These are phyloP conservation scores for Quadroppia sp. DNA, from an alignment of 2,888 invertebrate genomes.

Conservation along the genomic window DNA sequence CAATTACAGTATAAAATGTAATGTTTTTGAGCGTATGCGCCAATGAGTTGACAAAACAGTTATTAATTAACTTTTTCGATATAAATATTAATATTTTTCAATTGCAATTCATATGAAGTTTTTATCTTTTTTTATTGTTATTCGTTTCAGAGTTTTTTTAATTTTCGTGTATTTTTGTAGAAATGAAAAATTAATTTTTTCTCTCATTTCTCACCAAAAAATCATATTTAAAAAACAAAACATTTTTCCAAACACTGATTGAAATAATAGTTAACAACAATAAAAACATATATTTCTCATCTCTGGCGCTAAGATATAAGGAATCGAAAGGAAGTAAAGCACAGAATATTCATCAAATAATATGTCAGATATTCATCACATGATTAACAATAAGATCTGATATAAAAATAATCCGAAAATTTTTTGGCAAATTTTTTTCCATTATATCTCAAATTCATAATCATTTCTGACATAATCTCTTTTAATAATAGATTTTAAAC, in stretches of 20 bases:
- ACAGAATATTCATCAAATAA: background rate
- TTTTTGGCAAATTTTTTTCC: background rate
- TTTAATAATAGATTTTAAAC: background rate
- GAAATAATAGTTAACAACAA: too few relatives aligned
- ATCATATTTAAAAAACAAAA: too few relatives aligned
- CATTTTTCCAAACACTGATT: too few relatives aligned
- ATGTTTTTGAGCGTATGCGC: background rate
- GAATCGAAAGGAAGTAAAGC: background rate
- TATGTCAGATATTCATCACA: slow-evolving; percentile 13
- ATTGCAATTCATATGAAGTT: background rate
- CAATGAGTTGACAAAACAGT: background rate
- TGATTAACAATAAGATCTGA: background rate
- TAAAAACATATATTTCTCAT: too few relatives aligned
- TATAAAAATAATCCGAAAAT: background rate
- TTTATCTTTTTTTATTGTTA: background rate
- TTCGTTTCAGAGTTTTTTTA: background rate
- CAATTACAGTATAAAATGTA: background rate
- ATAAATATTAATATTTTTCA: background rate
- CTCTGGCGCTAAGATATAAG: background rate
- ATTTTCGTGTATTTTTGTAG: background rate
- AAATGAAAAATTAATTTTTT: too few relatives aligned
- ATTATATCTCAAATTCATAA: background rate
- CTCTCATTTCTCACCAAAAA: too few relatives aligned
- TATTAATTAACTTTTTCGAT: slow-evolving; percentile 6
- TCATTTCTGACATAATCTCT: background rate